Evolutionary conservation across 2,888 invertebrate species (phyloP), one percentile per base, ranked within the genome.

Genomic region (Bombyx huttoni): DNA sequence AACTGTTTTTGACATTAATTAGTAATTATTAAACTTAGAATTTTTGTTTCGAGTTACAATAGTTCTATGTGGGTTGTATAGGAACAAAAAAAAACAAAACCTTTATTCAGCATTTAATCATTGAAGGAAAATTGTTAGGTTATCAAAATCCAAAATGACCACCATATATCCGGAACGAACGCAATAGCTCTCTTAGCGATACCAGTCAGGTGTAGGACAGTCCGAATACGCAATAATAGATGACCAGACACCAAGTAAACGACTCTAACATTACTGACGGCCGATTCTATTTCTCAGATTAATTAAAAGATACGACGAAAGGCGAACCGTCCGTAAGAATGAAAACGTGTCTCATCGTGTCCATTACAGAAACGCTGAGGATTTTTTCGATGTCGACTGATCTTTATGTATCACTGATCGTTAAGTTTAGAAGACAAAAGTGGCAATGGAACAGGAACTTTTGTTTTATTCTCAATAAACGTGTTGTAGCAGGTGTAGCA

Each of bases 251-350:
- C 62, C 65, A 60, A 67, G 65, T 72, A 70, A 72, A 67, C 68
- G 72, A 75, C 72, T 70, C 70, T 75, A 78, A 76, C 69, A 78
- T 78, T 79, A 80, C 72, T 59, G 72, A 69, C 67, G 68, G 65
- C 70, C 79, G 75, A 84, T 83, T 80, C 78, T 81, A 79, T 78
- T 79, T 75, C 75, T 68, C 54, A 83, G 85, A 86, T 87, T 84
- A 87, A 87, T 86, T 87, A 86, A 85, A 87, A 81, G 86, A 87
- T 87, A 86, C 64, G 69, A 65, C 63, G 61, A 68, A 67, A 69
- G 62, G 67, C 65, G 64, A 57, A 66, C 64, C 65, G 68, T 68
- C 63, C 63, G 58, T 65, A 73, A 78, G 73, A 83, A 81, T 80
- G 81, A 84, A 84, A 85, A 81, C 75, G 71, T 64, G 71, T 67